Evolutionary conservation across 2,113 vertebrate species (phyloP).

Genomic region (Limnothrissa miodon): DNA sequence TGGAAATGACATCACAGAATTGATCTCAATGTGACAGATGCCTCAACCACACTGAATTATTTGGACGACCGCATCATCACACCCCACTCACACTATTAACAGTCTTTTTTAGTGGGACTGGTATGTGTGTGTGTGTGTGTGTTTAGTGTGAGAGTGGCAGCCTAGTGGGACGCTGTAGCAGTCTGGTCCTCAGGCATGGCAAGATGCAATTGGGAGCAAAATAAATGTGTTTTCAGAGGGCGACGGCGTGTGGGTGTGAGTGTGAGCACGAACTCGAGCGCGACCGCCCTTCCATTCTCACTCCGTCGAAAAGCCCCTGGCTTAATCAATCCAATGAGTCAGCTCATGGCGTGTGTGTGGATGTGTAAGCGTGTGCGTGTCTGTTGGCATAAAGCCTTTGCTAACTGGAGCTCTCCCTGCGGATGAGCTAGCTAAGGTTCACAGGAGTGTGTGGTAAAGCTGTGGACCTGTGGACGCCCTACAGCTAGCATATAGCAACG

Average conservation of each 20-base stretch:
- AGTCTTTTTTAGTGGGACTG: too few species aligned
- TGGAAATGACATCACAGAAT: background rate
- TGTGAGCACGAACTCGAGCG: background rate
- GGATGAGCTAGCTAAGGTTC: background rate
- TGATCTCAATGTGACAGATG: background rate
- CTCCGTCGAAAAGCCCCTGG: conserved; percentile 10
- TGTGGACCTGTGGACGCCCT: background rate
- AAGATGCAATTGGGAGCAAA: background rate
- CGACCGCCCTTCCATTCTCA: background rate
- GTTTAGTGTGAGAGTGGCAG: background rate
- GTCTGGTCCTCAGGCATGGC: background rate
- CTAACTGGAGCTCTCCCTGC: background rate
- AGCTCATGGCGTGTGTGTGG: background rate
- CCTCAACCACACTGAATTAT: background rate
- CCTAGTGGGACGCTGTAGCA: background rate
- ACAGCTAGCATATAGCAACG: background rate
- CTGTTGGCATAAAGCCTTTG: background rate
- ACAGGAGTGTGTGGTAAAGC: background rate
- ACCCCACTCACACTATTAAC: background rate
- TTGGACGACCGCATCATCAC: background rate
- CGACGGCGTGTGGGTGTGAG: background rate
- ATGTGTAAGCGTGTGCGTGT: background rate
- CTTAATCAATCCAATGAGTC: conserved; percentile 11
- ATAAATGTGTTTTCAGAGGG: background rate
- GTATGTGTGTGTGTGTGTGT: background rate